phyloP scores from a whole-genome alignment of 2,888 invertebrate species.

The Pemphredon lugubris region DNA sequence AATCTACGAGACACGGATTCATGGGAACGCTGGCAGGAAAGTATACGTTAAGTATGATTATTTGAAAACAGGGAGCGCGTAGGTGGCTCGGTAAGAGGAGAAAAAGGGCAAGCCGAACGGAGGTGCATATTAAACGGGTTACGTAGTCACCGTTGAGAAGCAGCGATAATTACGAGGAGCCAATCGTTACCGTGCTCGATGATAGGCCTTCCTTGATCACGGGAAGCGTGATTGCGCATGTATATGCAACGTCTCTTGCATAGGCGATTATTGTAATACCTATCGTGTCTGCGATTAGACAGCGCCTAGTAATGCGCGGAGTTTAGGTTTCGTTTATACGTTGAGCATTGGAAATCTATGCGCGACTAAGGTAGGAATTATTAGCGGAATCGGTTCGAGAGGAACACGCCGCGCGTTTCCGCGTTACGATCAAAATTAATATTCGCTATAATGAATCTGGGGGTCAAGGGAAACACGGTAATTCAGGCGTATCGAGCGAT shows the following conservation, averaged over 20 bases:
- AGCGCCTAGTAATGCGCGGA: constrained; percentile 35
- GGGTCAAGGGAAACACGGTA: no score
- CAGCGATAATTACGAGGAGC: constrained; percentile 34
- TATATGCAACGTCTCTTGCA: constrained; percentile 30
- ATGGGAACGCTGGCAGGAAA: no score
- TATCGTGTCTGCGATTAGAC: constrained; percentile 42
- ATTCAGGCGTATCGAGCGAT: no score
- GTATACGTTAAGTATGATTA: no score
- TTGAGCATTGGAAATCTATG: constrained; percentile 7
- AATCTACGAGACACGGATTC: no score
- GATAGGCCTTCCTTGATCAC: constrained; percentile 45
- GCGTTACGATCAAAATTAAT: no score
- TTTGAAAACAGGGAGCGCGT: background rate
- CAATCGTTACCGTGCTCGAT: constrained; percentile 35
- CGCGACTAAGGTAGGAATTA: background rate
- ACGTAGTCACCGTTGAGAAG: constrained; percentile 16
- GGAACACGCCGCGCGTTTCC: no score
- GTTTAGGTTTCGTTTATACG: constrained; percentile 34
- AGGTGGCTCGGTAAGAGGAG: background rate
- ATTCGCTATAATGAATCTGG: no score
- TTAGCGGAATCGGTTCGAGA: background rate
- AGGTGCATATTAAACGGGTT: constrained; percentile 22
- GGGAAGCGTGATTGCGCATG: constrained; percentile 28
- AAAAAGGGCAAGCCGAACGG: background rate
- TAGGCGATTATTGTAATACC: constrained; percentile 52